A percentile compares a stretch with the other conserved stretches of the same genome.
phyloP scores from a whole-genome alignment of 1,140 invertebrate genomes.

The Chrysoperla carnea region DNA sequence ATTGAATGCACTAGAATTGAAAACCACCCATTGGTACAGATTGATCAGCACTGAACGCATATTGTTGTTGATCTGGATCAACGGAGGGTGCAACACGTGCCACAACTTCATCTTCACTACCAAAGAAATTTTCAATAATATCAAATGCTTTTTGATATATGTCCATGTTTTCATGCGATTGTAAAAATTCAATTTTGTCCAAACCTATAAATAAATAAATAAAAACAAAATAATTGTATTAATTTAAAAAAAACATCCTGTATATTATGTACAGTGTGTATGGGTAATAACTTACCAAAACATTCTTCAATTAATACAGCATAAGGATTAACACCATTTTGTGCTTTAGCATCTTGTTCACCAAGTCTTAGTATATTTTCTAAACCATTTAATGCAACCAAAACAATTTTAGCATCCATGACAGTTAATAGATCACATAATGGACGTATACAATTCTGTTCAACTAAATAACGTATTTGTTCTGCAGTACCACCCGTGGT shows the following conservation, averaged over 20 bases:
- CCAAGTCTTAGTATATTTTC: slow-evolving; percentile 92
- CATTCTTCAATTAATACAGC: slow-evolving; percentile 90
- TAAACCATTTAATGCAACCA: slow-evolving; percentile 88
- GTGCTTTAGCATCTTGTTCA: slow-evolving; percentile 57
- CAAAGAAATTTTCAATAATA: slow-evolving; percentile 92
- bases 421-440: slow-evolving; percentile 87
- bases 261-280: background rate
- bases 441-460: slow-evolving; percentile 75
- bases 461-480: slow-evolving; percentile 65
- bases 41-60: slow-evolving; percentile 53
- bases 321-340: slow-evolving; percentile 71
- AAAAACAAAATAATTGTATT: slow-evolving; percentile 5
- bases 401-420: slow-evolving; percentile 92
- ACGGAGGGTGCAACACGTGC: slow-evolving; percentile 61
- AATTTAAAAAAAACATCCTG: background rate
- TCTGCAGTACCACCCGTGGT: slow-evolving; percentile 87
- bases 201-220: slow-evolving; percentile 45
- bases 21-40: slow-evolving; percentile 59
- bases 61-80: slow-evolving; percentile 59
- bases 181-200: slow-evolving; percentile 94
- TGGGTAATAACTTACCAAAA: slow-evolving; percentile 49
- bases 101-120: slow-evolving; percentile 71
- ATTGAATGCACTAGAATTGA: slow-evolving; percentile 51
- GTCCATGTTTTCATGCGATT: slow-evolving; percentile 90
- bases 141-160: slow-evolving; percentile 94